Base-by-base conservation (phyloP, 2,113 vertebrate species). In the Atrichornis clamosus region DNA sequence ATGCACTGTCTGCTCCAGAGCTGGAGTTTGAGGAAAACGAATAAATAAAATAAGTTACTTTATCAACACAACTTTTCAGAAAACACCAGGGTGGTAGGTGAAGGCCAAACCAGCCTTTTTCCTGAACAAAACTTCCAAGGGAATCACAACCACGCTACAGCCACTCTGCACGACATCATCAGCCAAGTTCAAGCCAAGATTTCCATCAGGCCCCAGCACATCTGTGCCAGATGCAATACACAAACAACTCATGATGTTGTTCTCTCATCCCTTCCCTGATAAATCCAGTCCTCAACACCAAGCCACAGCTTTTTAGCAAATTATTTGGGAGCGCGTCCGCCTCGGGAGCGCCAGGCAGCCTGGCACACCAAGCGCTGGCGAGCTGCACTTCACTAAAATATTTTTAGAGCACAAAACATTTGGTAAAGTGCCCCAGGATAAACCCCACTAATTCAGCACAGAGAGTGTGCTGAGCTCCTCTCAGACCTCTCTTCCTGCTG, bases 291-390 rank as follows among this genome's bases (percentile, higher is more conserved):
- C 84, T 16, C 58, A 8, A 16, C 37, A 90, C 9, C 65, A 50
- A 74, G 24, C 47, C 46, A 23, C 79, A 76, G 85, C 86, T 78
- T 74, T 76, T 47, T 3, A 77, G 74, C 69, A 78, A 28, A 52
- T 28, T 19, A 33, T 55, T 19, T 42, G 72, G 32, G 70, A 28
- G 18, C 15, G 8, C 3, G 28, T 52, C 37, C 2, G 58, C 41
- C 76, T 56, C 3, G 13, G 30, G 44, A 60, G 46, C 2, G 2
- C 65, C 79, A 33, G 65, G 84, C 90, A 47, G 73, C 77, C 65
- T 37, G 33, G 46, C 16, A 15, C 4, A 4, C 60, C 85, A 8
- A 55, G 58, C 1, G 1, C 70, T 19, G 46, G 47, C 4, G 0
- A 67, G 47, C 15, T 11, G 69, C 33, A 5, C n/a, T 42, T 15